These are phyloP conservation scores for Beroe forskalii DNA, from an alignment of 37 sponge, comb jelly and placozoan genomes.

Conservation along the genomic window DNA sequence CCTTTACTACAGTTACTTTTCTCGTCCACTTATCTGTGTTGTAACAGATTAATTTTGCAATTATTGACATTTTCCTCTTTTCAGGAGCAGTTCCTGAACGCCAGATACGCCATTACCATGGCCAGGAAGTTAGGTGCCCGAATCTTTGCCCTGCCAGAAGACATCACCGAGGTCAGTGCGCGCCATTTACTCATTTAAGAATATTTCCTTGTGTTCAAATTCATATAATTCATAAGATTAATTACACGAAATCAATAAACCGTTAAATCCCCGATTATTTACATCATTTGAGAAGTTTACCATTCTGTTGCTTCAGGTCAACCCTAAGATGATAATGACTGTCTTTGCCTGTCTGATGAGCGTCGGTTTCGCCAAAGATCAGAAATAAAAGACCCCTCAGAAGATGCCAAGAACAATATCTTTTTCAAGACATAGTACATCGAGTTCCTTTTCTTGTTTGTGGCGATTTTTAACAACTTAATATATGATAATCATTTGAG, in stretches of 20 bases:
- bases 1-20: too few species aligned
- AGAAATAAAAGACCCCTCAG: too few species aligned
- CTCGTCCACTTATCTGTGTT: too few species aligned
- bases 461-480: slow-evolving; percentile 33
- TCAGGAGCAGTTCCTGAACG: slow-evolving; percentile 83
- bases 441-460: slow-evolving; percentile 39
- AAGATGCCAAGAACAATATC: not conserved
- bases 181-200: too few species aligned
- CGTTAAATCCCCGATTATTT: too few species aligned
- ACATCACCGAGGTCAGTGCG: slow-evolving; percentile 79
- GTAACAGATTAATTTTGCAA: too few species aligned
- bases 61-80: too few species aligned
- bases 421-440: too few species aligned
- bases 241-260: too few species aligned
- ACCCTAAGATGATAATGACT: slow-evolving; percentile 95
- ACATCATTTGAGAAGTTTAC: too few species aligned
- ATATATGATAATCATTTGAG: not conserved
- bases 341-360: slow-evolving; percentile 95
- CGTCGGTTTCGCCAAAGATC: slow-evolving; percentile 49
- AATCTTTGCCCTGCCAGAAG: slow-evolving; percentile 95
- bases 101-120: slow-evolving; percentile 97
- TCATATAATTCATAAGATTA: too few species aligned
- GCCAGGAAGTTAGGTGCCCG: slow-evolving; percentile 91
- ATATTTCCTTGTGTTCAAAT: too few species aligned
- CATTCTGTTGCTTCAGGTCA: slow-evolving; percentile 67